phyloP scores from a whole-genome alignment of 2,113 vertebrate species.

The Stigmatopora nigra region DNA sequence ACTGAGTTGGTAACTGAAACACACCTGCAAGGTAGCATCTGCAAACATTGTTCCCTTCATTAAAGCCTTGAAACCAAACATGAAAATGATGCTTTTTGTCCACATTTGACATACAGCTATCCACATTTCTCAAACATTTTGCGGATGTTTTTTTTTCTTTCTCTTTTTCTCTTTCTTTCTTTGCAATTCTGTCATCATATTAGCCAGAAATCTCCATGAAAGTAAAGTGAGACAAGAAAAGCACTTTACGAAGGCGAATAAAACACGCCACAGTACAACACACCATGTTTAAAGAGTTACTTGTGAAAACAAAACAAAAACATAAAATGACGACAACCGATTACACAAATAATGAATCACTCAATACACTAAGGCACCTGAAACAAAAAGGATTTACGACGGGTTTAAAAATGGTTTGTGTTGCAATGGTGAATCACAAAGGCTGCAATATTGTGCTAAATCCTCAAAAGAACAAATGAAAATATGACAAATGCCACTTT shows the following conservation, averaged over 20 bases:
- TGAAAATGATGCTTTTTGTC: slow-evolving; percentile 60
- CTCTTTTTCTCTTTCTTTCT: slow-evolving; percentile 3
- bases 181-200: slow-evolving; percentile 26
- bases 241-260: slow-evolving; percentile 63
- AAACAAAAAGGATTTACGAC: slow-evolving; percentile 47
- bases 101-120: slow-evolving; percentile 61
- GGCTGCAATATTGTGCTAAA: slow-evolving; percentile 20
- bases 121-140: not conserved
- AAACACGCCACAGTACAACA: slow-evolving; percentile 75
- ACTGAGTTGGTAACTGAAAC: slow-evolving; percentile 60
- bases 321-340: slow-evolving; percentile 64
- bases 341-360: slow-evolving; percentile 65
- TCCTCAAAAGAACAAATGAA: not conserved
- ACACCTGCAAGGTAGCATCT: slow-evolving; percentile 58
- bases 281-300: slow-evolving; percentile 61
- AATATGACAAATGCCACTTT: not conserved
- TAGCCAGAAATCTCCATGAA: slow-evolving; percentile 52
- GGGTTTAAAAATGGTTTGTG: slow-evolving; percentile 52
- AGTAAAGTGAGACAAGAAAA: slow-evolving; percentile 53
- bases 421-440: slow-evolving; percentile 16
- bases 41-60: slow-evolving; percentile 82
- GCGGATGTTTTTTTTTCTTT: slow-evolving; percentile 19
- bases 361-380: slow-evolving; percentile 63
- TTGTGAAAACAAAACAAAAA: slow-evolving; percentile 61
- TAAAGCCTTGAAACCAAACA: slow-evolving; percentile 75